These are phyloP conservation scores for Calyptommatus sinebrachiatus DNA, from an alignment of 2,113 vertebrate genomes.

Conservation along the genomic window DNA sequence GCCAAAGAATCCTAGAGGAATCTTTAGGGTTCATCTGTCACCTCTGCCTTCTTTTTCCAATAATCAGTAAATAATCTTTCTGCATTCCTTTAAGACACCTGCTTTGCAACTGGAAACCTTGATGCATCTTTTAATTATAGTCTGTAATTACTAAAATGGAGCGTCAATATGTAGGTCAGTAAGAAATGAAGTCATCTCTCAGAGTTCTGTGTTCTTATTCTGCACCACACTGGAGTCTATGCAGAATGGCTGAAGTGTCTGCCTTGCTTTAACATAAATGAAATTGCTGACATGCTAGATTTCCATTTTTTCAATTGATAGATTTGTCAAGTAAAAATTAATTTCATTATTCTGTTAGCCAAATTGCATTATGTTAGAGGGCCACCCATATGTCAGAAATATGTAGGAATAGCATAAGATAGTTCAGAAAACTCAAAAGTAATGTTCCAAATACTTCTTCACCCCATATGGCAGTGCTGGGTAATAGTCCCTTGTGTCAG, in stretches of 20 bases:
- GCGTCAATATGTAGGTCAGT: slow-evolving; percentile 18
- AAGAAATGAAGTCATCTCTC: slow-evolving; percentile 32
- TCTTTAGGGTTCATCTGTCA: not conserved
- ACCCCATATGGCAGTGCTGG: too few species aligned
- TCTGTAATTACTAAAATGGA: slow-evolving; percentile 4
- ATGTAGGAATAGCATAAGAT: not conserved
- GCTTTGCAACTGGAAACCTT: slow-evolving; percentile 34
- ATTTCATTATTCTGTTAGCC: too few species aligned
- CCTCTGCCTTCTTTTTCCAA: not conserved
- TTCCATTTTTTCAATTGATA: not conserved
- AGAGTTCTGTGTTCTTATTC: rapidly evolving
- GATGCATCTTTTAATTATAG: slow-evolving; percentile 36
- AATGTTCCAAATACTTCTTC: too few species aligned
- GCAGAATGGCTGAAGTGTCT: not conserved
- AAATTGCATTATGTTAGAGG: not conserved
- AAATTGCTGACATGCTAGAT: not conserved
- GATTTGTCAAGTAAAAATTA: not conserved
- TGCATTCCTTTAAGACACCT: not conserved
- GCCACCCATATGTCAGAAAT: not conserved
- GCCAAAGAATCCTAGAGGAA: too few species aligned
- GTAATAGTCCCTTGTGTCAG: too few species aligned
- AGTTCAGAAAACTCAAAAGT: too few species aligned
- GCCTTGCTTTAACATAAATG: slow-evolving; percentile 1
- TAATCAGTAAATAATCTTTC: not conserved
- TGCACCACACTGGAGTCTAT: not conserved